Conservation (phyloP, 2,797 vertebrate genomes). For the Sarcophilus harrisii region DNA sequence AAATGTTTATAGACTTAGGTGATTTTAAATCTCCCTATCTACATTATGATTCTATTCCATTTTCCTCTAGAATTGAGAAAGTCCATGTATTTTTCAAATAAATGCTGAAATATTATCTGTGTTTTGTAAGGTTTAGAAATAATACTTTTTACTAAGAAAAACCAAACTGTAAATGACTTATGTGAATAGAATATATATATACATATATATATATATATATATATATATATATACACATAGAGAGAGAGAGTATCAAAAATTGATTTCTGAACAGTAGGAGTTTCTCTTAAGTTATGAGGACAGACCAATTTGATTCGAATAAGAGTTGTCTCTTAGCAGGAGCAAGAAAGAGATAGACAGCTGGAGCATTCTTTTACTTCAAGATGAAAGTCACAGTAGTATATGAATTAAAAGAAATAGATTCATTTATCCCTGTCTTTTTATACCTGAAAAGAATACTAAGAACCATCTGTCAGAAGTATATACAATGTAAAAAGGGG, state of each 20-base stretch:
- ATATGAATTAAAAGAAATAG: slow-evolving; percentile 77
- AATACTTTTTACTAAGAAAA: neutral
- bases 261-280: slow-evolving; percentile 58
- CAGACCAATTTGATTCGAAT: slow-evolving; percentile 47
- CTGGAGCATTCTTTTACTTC: slow-evolving; percentile 74
- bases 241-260: slow-evolving; percentile 34
- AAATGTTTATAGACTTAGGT: neutral
- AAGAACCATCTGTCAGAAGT: slow-evolving; percentile 83
- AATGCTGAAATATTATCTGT: neutral
- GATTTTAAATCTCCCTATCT: neutral
- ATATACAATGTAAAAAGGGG: slow-evolving; percentile 73
- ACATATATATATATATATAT: no score
- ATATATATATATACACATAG: no score
- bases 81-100: neutral
- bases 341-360: slow-evolving; percentile 67
- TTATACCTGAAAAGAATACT: slow-evolving; percentile 81
- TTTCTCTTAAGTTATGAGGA: slow-evolving; percentile 65
- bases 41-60: neutral
- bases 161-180: slow-evolving; percentile 5
- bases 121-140: neutral
- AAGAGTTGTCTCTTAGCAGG: slow-evolving; percentile 54
- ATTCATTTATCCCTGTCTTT: slow-evolving; percentile 83
- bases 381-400: slow-evolving; percentile 80
- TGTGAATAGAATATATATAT: slow-evolving; percentile 13
- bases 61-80: neutral